These are phyloP conservation scores for Larimichthys polyactis DNA, from an alignment of 2,113 vertebrate species.

Conservation along the genomic window DNA sequence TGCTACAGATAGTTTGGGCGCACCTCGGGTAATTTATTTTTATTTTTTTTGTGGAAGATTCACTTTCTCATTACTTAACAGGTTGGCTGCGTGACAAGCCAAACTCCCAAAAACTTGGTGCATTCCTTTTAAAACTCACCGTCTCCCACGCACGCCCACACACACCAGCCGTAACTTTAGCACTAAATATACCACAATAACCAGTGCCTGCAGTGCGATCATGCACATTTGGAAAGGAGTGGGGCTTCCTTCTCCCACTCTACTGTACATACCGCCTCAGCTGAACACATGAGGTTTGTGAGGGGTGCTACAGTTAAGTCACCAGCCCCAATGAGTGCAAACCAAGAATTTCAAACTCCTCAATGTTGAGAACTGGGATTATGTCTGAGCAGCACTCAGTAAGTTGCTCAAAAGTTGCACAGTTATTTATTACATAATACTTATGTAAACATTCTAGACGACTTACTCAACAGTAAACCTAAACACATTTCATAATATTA, in stretches of 20 bases:
- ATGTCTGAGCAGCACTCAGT: not conserved
- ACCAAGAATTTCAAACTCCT: not conserved
- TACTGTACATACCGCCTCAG: slow-evolving; percentile 8
- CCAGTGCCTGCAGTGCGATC: slow-evolving; percentile 25
- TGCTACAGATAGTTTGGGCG: not conserved
- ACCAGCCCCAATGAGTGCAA: not conserved
- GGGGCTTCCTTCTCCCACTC: slow-evolving; percentile 60
- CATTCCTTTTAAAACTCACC: slow-evolving; percentile 61
- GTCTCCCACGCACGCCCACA: slow-evolving; percentile 62
- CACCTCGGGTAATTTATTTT: not conserved
- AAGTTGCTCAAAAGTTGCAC: not conserved
- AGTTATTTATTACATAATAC: not conserved
- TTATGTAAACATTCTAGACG: not conserved
- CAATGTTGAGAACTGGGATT: not conserved
- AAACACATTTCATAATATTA: not conserved
- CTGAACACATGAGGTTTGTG: slow-evolving; percentile 5
- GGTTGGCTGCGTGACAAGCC: slow-evolving; percentile 41
- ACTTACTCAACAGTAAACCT: not conserved
- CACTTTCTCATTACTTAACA: slow-evolving; percentile 54
- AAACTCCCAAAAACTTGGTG: slow-evolving; percentile 50
- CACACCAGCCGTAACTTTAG: slow-evolving; percentile 40
- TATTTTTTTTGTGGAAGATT: not conserved
- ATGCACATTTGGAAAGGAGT: slow-evolving; percentile 34
- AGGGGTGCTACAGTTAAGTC: not conserved
- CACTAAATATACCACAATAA: slow-evolving; percentile 53